Evolutionary conservation across 2,888 invertebrate genomes (phyloP).

Genomic region (Volucella bombylans): DNA sequence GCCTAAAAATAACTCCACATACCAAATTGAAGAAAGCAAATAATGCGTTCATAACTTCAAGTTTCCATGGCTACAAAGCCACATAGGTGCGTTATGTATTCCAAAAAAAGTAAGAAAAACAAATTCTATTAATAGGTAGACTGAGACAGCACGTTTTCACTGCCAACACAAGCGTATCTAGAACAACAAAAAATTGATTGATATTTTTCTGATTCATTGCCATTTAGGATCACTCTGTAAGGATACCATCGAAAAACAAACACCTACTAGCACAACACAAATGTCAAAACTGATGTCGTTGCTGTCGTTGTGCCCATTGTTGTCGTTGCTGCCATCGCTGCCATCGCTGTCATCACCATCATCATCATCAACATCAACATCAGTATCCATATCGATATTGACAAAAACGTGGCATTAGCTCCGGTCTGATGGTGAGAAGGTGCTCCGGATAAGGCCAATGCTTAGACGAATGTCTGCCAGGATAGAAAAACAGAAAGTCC

Average conservation of each 20-base stretch:
- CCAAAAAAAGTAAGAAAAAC: too few relatives aligned
- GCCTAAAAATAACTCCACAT: too few relatives aligned
- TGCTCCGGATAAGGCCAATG: conserved; percentile 33
- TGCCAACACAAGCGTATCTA: too few relatives aligned
- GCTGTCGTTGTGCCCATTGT: background rate
- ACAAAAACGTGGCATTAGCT: background rate
- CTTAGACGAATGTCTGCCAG: conserved; percentile 48
- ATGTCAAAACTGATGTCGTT: conserved; percentile 22
- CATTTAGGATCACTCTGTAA: conserved; percentile 63
- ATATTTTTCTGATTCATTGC: conserved; percentile 22
- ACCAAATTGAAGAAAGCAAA: too few relatives aligned
- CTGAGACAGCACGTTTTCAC: too few relatives aligned
- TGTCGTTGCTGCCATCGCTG: conserved; percentile 18
- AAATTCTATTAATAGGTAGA: too few relatives aligned
- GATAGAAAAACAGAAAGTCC: conserved; percentile 28
- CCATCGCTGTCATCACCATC: conserved; percentile 3
- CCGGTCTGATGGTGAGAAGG: too few relatives aligned
- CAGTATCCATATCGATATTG: conserved; percentile 23
- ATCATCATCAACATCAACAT: conserved; percentile 15
- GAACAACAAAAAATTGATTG: conserved; percentile 22
- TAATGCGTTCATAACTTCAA: too few relatives aligned
- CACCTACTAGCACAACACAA: conserved; percentile 23
- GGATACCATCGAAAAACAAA: conserved; percentile 59
- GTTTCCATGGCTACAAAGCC: too few relatives aligned
- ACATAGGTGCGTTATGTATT: too few relatives aligned